Base-by-base conservation (phyloP, 2,888 invertebrate species). In the Erebia palarica region DNA sequence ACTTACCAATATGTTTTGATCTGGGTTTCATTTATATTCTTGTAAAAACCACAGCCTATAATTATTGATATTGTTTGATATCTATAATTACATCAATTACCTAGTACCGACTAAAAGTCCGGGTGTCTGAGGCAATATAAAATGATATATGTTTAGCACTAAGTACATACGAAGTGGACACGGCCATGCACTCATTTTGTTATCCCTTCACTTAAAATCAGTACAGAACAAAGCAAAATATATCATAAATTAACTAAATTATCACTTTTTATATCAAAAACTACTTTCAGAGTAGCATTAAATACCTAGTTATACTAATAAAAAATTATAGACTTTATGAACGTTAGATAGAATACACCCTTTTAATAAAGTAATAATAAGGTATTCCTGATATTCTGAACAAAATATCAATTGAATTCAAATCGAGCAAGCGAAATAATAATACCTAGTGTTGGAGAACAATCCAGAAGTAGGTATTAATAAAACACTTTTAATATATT, bases 161-260 rank as follows among this genome's bases (percentile, higher is more conserved):
- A 51, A 65, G 49, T 59, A 65, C 60, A 63, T 51, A 71, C 16
- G 58, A 51, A 69, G 61, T 65, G 65, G 68, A 69, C 65, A 70
- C 71, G 69, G 71, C 74, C 73, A 72, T 75, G 73, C 70, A 70
- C 74, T 69, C 66, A 55, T 73, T 69, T 68, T 70, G 70, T 69
- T 73, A 36, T 74, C 74, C 74, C 74, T 74, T 74, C 74, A 74
- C 74, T 72, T 69, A 68, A 72, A 72, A 72, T 65, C 59, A 53
- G 69, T 66, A 57, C 64, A 5, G 21, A 14, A 51, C 58, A 66
- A 58, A 57, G 47, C 49, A 63, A 63, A 63, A 49, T 49, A 47
- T 49, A 63, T 21, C 14, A 47, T 18, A 63, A 63, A 49, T 18
- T 18, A 61, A 11, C 0, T 13, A 63, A 47, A 11, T 61, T 11